Conservation (phyloP, 1,140 invertebrate species). For the Drosophila orena region DNA sequence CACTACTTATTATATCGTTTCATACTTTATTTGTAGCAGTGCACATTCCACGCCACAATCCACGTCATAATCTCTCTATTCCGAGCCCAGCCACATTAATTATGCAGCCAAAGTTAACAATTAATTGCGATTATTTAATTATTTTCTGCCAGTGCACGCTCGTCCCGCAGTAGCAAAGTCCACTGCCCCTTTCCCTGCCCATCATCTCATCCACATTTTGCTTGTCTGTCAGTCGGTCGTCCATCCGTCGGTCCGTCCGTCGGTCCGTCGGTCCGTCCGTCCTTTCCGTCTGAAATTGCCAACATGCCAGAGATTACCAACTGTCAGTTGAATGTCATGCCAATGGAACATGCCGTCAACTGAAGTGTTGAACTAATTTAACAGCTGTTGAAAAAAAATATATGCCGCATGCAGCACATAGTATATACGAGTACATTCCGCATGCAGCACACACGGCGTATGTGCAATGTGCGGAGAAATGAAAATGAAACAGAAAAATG, state of each 20-base stretch:
- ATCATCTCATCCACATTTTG: constrained; percentile 37
- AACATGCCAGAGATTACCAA: constrained; percentile 85
- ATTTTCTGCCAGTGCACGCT: constrained; percentile 54
- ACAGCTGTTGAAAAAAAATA: constrained; percentile 84
- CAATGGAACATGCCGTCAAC: constrained; percentile 84
- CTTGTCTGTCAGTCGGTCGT: constrained; percentile 36
- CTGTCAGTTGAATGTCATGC: constrained; percentile 85
- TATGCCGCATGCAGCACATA: constrained; percentile 50
- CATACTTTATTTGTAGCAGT: neutral
- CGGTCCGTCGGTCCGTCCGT: constrained; percentile 19
- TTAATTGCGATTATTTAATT: constrained; percentile 37
- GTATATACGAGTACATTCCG: neutral
- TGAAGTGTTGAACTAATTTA: constrained; percentile 85
- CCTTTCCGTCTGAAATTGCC: constrained; percentile 82
- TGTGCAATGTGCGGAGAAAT: constrained; percentile 69
- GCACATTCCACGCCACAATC: neutral
- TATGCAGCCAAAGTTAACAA: constrained; percentile 37
- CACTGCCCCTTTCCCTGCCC: constrained; percentile 1
- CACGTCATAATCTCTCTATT: constrained; percentile 36
- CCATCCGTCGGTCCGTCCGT: constrained; percentile 23
- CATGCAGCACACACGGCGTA: constrained; percentile 59
- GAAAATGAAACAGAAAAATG: constrained; percentile 44
- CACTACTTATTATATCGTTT: too few relatives aligned
- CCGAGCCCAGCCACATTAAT: constrained; percentile 23
- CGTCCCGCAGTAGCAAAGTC: constrained; percentile 41